Evolutionary conservation across 2,797 vertebrate species (phyloP).

Genomic region (Sternarchorhynchus goeldii): DNA sequence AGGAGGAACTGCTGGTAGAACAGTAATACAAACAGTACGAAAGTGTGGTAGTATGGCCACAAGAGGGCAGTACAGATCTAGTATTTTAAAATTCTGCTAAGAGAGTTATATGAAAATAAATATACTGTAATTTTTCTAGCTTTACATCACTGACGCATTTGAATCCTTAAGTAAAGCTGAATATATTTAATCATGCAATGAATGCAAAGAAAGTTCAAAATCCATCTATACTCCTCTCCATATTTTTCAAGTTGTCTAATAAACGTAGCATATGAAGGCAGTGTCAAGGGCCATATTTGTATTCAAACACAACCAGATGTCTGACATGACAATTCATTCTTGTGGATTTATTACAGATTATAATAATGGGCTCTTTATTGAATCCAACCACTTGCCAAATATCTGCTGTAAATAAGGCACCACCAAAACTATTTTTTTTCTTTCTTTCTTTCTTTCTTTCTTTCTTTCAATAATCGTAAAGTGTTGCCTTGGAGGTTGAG

Average conservation of each 20-base stretch:
- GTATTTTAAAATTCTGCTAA: not conserved
- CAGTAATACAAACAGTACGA: not conserved
- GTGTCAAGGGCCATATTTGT: no score
- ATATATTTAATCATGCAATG: no score
- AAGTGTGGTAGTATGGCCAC: not conserved
- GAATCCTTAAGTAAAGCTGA: not conserved
- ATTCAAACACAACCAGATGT: no score
- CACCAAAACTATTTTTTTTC: not conserved
- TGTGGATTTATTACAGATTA: not conserved
- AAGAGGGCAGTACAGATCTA: constrained; percentile 16
- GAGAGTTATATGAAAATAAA: not conserved
- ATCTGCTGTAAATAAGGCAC: not conserved
- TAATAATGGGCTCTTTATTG: not conserved
- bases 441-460: not conserved
- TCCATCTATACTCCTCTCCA: not conserved
- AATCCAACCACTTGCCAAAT: not conserved
- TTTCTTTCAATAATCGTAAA: constrained; percentile 19
- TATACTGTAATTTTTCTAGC: not conserved
- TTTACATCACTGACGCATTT: not conserved
- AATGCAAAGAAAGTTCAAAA: not conserved
- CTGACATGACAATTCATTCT: no score
- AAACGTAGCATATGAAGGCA: no score
- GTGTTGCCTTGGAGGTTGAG: constrained; percentile 19
- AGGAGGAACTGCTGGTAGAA: no score
- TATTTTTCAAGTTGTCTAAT: no score